phyloP scores from a whole-genome alignment of 2,888 invertebrate species.

The Andrena trimmerana region DNA sequence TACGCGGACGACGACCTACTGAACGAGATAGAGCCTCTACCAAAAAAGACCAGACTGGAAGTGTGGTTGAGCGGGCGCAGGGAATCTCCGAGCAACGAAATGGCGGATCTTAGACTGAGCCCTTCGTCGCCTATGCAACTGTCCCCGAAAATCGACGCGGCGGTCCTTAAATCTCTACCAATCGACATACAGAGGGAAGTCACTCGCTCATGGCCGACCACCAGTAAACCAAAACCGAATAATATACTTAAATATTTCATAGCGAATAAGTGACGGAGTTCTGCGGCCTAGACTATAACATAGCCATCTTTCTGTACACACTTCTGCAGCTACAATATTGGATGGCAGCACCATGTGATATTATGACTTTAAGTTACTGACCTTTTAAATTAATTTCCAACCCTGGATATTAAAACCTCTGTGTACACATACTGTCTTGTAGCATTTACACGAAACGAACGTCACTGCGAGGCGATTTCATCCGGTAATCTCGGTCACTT shows the following conservation, averaged over 20 bases:
- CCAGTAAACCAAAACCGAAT: slow-evolving; percentile 82
- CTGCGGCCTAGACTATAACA: slow-evolving; percentile 60
- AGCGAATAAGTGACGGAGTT: slow-evolving; percentile 82
- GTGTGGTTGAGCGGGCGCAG: slow-evolving; percentile 86
- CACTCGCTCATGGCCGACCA: slow-evolving; percentile 80
- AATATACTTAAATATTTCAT: slow-evolving; percentile 83
- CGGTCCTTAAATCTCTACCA: slow-evolving; percentile 90
- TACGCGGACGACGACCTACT: slow-evolving; percentile 78
- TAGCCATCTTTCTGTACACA: slow-evolving; percentile 63
- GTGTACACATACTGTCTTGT: slow-evolving; percentile 51
- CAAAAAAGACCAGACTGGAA: slow-evolving; percentile 89
- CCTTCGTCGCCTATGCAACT: slow-evolving; percentile 80
- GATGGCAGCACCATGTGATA: slow-evolving; percentile 71
- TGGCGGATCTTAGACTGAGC: slow-evolving; percentile 81
- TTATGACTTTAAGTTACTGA: slow-evolving; percentile 61
- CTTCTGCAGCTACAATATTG: slow-evolving; percentile 63
- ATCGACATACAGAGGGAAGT: slow-evolving; percentile 91
- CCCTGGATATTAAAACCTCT: slow-evolving; percentile 48
- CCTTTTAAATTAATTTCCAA: slow-evolving; percentile 51
- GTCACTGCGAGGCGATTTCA: slow-evolving; percentile 34
- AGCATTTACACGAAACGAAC: slow-evolving; percentile 47
- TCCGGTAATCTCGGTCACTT: slow-evolving; percentile 34
- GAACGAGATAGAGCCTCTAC: slow-evolving; percentile 90
- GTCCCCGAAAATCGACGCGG: slow-evolving; percentile 86
- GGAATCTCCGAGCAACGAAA: slow-evolving; percentile 83